Evolutionary conservation across 2,113 vertebrate genomes (phyloP).

Genomic region (Trichechus manatus): DNA sequence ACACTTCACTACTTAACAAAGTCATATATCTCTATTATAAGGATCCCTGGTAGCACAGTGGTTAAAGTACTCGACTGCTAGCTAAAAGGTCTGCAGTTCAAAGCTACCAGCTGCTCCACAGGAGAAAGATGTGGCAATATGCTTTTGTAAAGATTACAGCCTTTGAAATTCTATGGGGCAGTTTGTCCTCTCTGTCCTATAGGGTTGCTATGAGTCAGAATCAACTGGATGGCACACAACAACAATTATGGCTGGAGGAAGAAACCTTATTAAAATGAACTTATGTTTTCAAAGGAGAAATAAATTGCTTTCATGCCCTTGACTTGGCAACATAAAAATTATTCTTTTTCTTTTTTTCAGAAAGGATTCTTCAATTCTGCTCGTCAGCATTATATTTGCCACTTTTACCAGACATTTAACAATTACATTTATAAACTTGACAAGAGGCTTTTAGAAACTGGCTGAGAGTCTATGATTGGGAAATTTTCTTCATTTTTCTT

Average conservation of each 20-base stretch:
- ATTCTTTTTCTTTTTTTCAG: background rate
- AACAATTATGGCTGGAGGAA: background rate
- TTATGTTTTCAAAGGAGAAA: background rate
- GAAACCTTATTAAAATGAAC: background rate
- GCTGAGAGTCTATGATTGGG: conserved; percentile 26
- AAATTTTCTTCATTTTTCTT: conserved; percentile 70
- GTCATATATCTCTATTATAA: background rate
- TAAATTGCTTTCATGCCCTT: conserved; percentile 13
- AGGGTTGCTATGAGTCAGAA: background rate
- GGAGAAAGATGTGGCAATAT: background rate
- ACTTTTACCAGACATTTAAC: conserved; percentile 13
- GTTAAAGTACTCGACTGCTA: background rate
- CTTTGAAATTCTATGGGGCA: background rate
- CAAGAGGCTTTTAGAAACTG: conserved; percentile 64
- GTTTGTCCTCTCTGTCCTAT: background rate
- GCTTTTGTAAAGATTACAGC: background rate
- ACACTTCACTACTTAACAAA: background rate
- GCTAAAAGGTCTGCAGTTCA: background rate
- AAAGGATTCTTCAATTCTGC: conserved; percentile 22
- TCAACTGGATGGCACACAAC: background rate
- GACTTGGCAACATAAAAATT: background rate
- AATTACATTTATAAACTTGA: conserved; percentile 62
- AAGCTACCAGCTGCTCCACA: background rate
- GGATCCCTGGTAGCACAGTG: background rate
- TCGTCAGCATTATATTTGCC: background rate